A percentile compares a stretch with the other conserved stretches of the same genome.
phyloP scores from a whole-genome alignment of 2,888 invertebrate species.

The Epistrophe grossulariae region DNA sequence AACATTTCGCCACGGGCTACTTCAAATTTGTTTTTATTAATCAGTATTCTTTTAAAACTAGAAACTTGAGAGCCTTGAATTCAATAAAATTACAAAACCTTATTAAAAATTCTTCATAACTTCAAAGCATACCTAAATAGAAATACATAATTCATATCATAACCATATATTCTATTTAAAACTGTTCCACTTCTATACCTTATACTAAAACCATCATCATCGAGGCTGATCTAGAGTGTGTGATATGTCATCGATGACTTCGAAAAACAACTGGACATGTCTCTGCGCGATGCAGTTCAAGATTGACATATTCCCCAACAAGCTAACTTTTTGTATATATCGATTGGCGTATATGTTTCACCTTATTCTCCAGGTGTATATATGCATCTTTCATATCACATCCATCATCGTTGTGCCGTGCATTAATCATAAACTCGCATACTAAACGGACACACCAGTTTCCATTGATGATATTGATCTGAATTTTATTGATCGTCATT shows the following conservation, averaged over 20 bases:
- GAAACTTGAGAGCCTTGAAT: not conserved
- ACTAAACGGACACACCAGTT: constrained; percentile 65
- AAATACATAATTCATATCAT: constrained; percentile 52
- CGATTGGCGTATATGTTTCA: not conserved
- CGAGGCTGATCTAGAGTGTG: constrained; percentile 23
- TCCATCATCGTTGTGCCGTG: constrained; percentile 54
- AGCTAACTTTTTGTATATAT: not conserved
- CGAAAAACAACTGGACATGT: constrained; percentile 37
- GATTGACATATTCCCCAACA: constrained; percentile 34
- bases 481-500: constrained; percentile 73
- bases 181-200: constrained; percentile 43
- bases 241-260: constrained; percentile 67
- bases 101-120: not conserved
- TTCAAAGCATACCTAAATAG: not conserved
- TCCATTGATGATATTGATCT: constrained; percentile 73
- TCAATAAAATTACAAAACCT: not conserved
- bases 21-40: too few species aligned
- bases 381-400: constrained; percentile 58
- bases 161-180: constrained; percentile 53
- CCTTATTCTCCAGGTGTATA: constrained; percentile 5
- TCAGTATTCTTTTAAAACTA: too few species aligned
- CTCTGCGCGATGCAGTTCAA: constrained; percentile 28
- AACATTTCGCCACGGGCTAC: too few species aligned
- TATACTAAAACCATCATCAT: not conserved
- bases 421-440: constrained; percentile 70